phyloP scores from a whole-genome alignment of 2,888 invertebrate genomes.

The Campoplex capitator region DNA sequence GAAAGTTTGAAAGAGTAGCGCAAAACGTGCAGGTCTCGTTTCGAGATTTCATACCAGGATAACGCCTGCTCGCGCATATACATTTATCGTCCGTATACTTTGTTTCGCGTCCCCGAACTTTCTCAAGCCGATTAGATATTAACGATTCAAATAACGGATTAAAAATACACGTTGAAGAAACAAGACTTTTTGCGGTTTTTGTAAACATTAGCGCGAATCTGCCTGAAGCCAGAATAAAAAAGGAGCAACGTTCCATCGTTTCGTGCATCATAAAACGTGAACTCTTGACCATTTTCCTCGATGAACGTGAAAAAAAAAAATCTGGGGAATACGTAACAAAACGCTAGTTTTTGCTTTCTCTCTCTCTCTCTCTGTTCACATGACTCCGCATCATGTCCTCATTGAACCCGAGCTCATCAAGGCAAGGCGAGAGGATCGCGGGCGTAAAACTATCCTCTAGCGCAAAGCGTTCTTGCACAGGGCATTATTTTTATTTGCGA shows the following conservation, averaged over 20 bases:
- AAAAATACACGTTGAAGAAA: not conserved
- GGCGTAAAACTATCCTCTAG: conserved; percentile 73
- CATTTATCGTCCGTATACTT: not conserved
- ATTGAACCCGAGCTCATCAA: conserved; percentile 65
- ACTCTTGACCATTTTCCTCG: not conserved
- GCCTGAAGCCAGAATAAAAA: not conserved
- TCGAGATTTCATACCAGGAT: conserved; percentile 22
- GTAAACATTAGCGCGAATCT: not conserved
- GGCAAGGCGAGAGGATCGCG: conserved; percentile 68
- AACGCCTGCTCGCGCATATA: not conserved
- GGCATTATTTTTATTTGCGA: conserved; percentile 43
- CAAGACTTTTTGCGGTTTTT: not conserved
- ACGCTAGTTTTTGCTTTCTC: conserved; percentile 1
- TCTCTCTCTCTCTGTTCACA: not conserved
- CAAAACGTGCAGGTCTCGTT: conserved; percentile 39
- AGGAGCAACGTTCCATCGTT: not conserved
- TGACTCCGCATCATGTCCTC: conserved; percentile 8
- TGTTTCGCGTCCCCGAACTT: not conserved
- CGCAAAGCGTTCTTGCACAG: conserved; percentile 48
- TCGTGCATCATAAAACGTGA: not conserved
- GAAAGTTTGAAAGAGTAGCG: conserved; percentile 23
- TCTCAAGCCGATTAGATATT: conserved; percentile 6
- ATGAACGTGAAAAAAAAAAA: conserved; percentile 60
- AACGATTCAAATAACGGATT: not conserved
- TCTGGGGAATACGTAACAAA: conserved; percentile 40